Conservation (phyloP, 2,113 vertebrate genomes). For the Zeus faber region DNA sequence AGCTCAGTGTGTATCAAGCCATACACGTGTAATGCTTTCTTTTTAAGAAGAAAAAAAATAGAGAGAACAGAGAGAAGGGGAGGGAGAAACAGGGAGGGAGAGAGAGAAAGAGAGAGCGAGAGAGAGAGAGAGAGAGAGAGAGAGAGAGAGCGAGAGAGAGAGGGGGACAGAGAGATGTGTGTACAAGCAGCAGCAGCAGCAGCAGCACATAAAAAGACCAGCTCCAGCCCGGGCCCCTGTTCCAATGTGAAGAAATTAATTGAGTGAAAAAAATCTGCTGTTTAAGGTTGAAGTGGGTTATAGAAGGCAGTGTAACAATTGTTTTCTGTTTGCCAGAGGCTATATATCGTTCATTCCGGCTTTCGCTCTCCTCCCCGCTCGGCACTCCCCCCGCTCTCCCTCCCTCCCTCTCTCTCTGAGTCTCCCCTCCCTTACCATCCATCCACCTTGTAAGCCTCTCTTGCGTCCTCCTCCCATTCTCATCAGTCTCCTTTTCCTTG, state of each 20-base stretch:
- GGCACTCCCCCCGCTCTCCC: slow-evolving; percentile 17
- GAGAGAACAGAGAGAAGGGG: slow-evolving; percentile 11
- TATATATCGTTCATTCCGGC: slow-evolving; percentile 74
- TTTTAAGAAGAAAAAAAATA: slow-evolving; percentile 11
- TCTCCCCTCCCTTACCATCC: slow-evolving; percentile 48
- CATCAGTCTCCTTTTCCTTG: slow-evolving; percentile 67
- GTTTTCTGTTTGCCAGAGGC: slow-evolving; percentile 78
- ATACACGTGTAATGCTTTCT: slow-evolving; percentile 30
- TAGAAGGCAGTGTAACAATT: slow-evolving; percentile 77
- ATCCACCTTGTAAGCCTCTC: slow-evolving; percentile 64
- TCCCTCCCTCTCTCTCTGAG: slow-evolving; percentile 6
- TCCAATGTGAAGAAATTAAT: slow-evolving; percentile 81
- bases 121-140: slow-evolving; percentile 13
- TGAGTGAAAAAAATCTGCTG: slow-evolving; percentile 80
- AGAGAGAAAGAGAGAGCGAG: slow-evolving; percentile 17
- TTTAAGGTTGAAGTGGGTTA: slow-evolving; percentile 79
- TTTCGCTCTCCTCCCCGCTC: slow-evolving; percentile 56
- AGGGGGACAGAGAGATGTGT: slow-evolving; percentile 20
- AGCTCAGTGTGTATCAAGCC: slow-evolving; percentile 32
- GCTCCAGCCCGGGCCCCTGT: slow-evolving; percentile 67
- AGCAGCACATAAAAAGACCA: slow-evolving; percentile 66
- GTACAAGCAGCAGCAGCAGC: slow-evolving; percentile 48
- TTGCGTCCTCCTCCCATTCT: slow-evolving; percentile 37
- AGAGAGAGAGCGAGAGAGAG: slow-evolving; percentile 11
- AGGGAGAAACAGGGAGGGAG: slow-evolving; percentile 11